Evolutionary conservation across 1,140 invertebrate species (phyloP), one percentile per base, ranked within the genome.

Genomic region (Batillaria attramentaria): DNA sequence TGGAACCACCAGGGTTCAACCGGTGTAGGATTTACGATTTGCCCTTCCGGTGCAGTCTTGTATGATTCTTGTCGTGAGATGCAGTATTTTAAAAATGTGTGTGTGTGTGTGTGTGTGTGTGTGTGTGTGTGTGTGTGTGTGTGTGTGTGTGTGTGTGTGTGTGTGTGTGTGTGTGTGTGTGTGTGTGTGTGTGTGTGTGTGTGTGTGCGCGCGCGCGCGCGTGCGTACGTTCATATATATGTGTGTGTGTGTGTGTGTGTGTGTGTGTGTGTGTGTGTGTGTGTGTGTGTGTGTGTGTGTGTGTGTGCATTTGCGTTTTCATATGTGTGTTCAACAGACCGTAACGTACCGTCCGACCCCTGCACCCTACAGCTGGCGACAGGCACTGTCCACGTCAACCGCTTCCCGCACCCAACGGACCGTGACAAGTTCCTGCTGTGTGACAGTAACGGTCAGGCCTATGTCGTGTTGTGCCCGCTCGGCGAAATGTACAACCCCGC

Each of bases 381-480:
- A 46, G 72, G 41, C 41, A 16, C 20, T n/a, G n/a, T 66, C 3
- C 72, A 31, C 24, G 31, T 79, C 8, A 20, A 42, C 28, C 16
- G 78, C 20, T 79, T 79, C 70, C 83, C 85, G n/a, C 82, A 86
- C 66, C 85, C 83, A 5, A 79, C 76, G 8, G 85, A 86, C 68
- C 70, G n/a, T 33, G 77, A 79, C 41, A 86, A 86, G 68, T 86
- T 84, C 41, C 77, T 86, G 70, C 80, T 84, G 42, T 86, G 85
- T 70, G 85, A 84, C 68, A n/a, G 77, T 13, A 62, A 74, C 2
- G 83, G 83, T 1, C 74, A 78, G 37, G 81, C 82, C 65, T 84
- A 82, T 72, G 79, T 86, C 31, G 80, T 84, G 2, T 79, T 82
- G 33, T 86, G 85, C 77, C 85, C 85, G n/a, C 18, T 46, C 1